Conservation (phyloP, 1,140 invertebrate genomes). For the Drosophila kepulauana region DNA sequence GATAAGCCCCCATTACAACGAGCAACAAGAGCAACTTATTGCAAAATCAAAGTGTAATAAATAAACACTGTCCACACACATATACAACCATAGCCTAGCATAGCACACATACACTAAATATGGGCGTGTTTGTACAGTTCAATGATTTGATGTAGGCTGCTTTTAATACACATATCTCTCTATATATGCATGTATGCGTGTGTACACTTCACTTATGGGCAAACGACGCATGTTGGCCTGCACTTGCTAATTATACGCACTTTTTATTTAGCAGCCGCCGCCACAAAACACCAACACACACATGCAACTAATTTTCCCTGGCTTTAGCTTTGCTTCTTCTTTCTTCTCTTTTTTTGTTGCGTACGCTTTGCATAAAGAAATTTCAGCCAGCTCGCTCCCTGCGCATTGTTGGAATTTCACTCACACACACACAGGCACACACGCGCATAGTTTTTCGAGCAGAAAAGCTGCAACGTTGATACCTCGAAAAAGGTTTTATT, state of each 20-base stretch:
- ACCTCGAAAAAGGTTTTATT: slow-evolving; percentile 5
- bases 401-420: slow-evolving; percentile 79
- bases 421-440: slow-evolving; percentile 54
- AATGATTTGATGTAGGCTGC: slow-evolving; percentile 52
- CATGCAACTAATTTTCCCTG: slow-evolving; percentile 40
- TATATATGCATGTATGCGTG: slow-evolving; percentile 3
- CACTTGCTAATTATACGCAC: slow-evolving; percentile 75
- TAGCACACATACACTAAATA: slow-evolving; percentile 62
- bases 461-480: slow-evolving; percentile 34
- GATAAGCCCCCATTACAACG: slow-evolving; percentile 64
- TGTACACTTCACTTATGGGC: slow-evolving; percentile 4
- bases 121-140: slow-evolving; percentile 81
- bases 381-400: slow-evolving; percentile 59
- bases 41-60: slow-evolving; percentile 76
- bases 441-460: slow-evolving; percentile 31
- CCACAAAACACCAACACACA: slow-evolving; percentile 21
- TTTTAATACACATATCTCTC: slow-evolving; percentile 15
- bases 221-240: slow-evolving; percentile 27
- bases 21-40: slow-evolving; percentile 65
- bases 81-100: slow-evolving; percentile 32
- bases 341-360: slow-evolving; percentile 45
- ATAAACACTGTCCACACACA: slow-evolving; percentile 53
- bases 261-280: slow-evolving; percentile 41
- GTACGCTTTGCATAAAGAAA: slow-evolving; percentile 76
- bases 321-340: slow-evolving; percentile 40